Evolutionary conservation across 2,888 invertebrate genomes (phyloP).

Genomic region (Tridacna crocea): DNA sequence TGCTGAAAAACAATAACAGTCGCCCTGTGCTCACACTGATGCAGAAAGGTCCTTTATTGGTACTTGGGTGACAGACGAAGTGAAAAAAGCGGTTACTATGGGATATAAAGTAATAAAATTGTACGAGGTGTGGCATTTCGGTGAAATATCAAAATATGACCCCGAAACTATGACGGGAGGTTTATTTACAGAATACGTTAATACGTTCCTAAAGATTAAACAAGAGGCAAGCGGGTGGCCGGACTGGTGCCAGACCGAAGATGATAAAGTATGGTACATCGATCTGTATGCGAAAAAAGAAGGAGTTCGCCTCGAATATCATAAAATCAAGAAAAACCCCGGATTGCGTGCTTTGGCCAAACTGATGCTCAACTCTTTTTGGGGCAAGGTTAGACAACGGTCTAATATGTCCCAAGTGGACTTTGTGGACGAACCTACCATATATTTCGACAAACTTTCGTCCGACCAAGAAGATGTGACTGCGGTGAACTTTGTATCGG

Average conservation of each 20-base stretch:
- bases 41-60: neutral
- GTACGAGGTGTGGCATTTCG: slow-evolving; percentile 4
- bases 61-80: slow-evolving; percentile 3
- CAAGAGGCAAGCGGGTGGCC: slow-evolving; percentile 5
- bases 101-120: neutral
- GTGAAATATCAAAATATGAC: neutral
- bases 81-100: neutral
- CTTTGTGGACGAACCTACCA: slow-evolving; percentile 15
- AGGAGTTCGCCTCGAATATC: slow-evolving; percentile 36
- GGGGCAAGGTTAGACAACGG: slow-evolving; percentile 55
- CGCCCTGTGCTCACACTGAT: neutral
- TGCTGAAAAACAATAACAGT: neutral
- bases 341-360: slow-evolving; percentile 49
- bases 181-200: neutral
- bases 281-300: slow-evolving; percentile 41
- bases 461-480: slow-evolving; percentile 39
- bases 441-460: slow-evolving; percentile 38
- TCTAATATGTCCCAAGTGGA: slow-evolving; percentile 34
- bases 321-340: slow-evolving; percentile 44
- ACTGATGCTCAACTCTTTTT: slow-evolving; percentile 48
- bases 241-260: slow-evolving; percentile 25
- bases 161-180: slow-evolving; percentile 10
- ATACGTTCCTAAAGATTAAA: neutral
- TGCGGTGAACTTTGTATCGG: slow-evolving; percentile 31
- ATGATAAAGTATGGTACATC: slow-evolving; percentile 4